A percentile compares a stretch with the other conserved stretches of the same genome.
phyloP scores from a whole-genome alignment of 2,888 invertebrate species.

The Leptogaster cylindrica region DNA sequence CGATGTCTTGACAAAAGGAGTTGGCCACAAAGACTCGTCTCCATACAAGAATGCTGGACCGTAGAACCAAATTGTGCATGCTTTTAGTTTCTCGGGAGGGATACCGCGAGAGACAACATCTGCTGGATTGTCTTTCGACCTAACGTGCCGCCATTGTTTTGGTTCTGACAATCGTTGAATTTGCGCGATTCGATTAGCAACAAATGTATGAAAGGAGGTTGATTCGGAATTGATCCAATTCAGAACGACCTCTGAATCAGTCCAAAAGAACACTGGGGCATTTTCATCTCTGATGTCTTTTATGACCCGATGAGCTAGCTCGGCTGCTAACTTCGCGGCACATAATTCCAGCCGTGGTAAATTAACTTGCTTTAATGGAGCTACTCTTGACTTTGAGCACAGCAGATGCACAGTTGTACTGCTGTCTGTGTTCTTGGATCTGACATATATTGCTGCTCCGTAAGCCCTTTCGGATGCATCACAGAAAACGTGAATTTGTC shows the following conservation, averaged over 20 bases:
- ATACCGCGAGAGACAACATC: constrained; percentile 42
- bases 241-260: constrained; percentile 32
- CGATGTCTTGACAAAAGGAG: too few relatives aligned
- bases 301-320: not conserved
- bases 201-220: constrained; percentile 25
- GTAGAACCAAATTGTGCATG: constrained; percentile 41
- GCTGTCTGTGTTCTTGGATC: not conserved
- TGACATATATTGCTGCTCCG: not conserved
- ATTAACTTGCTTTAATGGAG: not conserved
- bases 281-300: not conserved
- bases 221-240: constrained; percentile 27
- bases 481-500: not conserved
- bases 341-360: not conserved
- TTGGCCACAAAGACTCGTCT: not conserved
- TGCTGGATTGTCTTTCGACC: constrained; percentile 40
- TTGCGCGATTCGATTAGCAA: constrained; percentile 32
- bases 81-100: constrained; percentile 31
- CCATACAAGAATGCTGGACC: constrained; percentile 28
- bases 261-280: constrained; percentile 3
- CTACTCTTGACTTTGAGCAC: constrained; percentile 2
- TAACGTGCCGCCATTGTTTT: constrained; percentile 36
- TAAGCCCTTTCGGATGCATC: constrained; percentile 2
- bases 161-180: constrained; percentile 6
- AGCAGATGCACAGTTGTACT: not conserved
- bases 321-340: not conserved